Percentiles rank a stretch among this genome's conserved stretches.
Conservation (phyloP, 2,888 invertebrate species). For the Platerodrilus igneus region DNA sequence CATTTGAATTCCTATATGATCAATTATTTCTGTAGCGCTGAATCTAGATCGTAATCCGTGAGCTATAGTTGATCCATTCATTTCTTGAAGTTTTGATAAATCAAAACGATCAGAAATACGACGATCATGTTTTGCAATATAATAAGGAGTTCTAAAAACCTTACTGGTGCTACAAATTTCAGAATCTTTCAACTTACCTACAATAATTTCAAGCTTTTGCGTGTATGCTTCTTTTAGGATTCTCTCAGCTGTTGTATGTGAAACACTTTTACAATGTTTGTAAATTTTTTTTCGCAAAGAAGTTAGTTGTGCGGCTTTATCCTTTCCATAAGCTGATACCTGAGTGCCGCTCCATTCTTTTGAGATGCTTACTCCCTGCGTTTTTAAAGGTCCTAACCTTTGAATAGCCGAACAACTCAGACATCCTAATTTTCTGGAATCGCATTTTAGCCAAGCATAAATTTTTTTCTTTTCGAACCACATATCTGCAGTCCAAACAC, state of each 20-base stretch:
- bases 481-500: conserved; percentile 2
- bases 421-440: conserved; percentile 2
- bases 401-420: too few species aligned
- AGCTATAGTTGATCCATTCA: not conserved
- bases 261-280: conserved; percentile 1
- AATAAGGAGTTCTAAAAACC: conserved; percentile 5
- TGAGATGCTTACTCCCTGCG: conserved; percentile 3
- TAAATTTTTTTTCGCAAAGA: conserved; percentile 4
- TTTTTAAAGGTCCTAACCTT: too few species aligned
- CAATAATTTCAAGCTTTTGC: conserved; percentile 2
- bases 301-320: conserved; percentile 2
- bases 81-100: conserved; percentile 4
- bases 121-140: conserved; percentile 4
- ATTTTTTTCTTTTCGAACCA: conserved; percentile 2
- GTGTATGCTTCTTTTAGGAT: conserved; percentile 3
- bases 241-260: conserved; percentile 4
- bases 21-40: conserved; percentile 6
- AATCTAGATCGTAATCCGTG: not conserved
- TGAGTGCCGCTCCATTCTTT: conserved; percentile 3
- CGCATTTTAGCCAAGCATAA: conserved; percentile 3
- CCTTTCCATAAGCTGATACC: too few species aligned
- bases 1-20: conserved; percentile 7
- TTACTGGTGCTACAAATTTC: conserved; percentile 3
- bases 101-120: conserved; percentile 2
- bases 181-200: conserved; percentile 1